A percentile compares a stretch with the other conserved stretches of the same genome.
Conservation (phyloP, 2,888 invertebrate species). For the Drosophila tripunctata region DNA sequence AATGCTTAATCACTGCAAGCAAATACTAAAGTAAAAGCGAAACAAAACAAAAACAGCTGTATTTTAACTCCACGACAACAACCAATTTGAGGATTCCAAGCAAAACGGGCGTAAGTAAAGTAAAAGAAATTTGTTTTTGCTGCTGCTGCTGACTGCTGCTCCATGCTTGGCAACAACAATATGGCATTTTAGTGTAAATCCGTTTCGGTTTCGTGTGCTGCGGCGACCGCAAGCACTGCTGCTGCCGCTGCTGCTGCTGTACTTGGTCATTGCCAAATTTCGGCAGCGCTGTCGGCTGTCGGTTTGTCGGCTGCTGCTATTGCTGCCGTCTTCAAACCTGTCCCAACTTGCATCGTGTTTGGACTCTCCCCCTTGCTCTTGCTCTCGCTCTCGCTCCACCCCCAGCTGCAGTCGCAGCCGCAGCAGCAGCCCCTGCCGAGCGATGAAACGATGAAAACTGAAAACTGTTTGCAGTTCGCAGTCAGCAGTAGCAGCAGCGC, state of each 20-base stretch:
- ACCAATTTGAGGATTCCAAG: slow-evolving; percentile 42
- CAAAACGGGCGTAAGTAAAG: slow-evolving; percentile 53
- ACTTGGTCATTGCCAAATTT: slow-evolving; percentile 76
- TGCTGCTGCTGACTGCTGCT: slow-evolving; percentile 24
- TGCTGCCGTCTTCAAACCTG: slow-evolving; percentile 64
- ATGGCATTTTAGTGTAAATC: slow-evolving; percentile 62
- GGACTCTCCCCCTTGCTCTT: slow-evolving; percentile 59
- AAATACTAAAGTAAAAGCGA: background rate
- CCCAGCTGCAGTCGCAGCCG: slow-evolving; percentile 30
- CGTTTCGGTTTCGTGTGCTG: slow-evolving; percentile 57
- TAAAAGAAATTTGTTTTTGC: slow-evolving; percentile 35
- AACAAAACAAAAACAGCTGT: slow-evolving; percentile 46
- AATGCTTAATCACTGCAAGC: background rate
- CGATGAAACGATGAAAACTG: slow-evolving; percentile 51
- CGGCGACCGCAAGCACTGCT: slow-evolving; percentile 10
- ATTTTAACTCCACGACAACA: slow-evolving; percentile 21
- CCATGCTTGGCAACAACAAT: slow-evolving; percentile 65
- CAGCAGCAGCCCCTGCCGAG: background rate
- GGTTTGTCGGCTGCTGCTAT: slow-evolving; percentile 22
- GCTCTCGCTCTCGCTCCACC: slow-evolving; percentile 50
- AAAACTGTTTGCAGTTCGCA: slow-evolving; percentile 58
- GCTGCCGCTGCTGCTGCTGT: slow-evolving; percentile 62
- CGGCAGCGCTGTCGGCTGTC: slow-evolving; percentile 33
- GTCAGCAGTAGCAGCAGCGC: slow-evolving; percentile 8
- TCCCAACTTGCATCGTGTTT: slow-evolving; percentile 79